Evolutionary conservation across 2,797 vertebrate species (phyloP).

Genomic region (Sebastes vulpes): DNA sequence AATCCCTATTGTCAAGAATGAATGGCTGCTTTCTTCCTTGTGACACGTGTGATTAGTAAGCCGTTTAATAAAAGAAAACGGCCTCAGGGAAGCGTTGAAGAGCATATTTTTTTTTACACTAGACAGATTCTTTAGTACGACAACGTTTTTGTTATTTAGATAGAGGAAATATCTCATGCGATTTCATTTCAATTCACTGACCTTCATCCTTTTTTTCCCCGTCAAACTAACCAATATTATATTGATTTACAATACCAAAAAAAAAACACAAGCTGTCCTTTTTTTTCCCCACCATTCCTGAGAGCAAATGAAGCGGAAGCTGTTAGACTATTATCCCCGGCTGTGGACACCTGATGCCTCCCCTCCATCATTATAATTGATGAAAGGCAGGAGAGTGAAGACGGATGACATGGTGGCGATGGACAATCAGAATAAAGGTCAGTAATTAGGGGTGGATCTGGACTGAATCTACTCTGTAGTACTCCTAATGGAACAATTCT

Average conservation of each 20-base stretch:
- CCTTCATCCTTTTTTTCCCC: background rate
- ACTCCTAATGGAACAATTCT: background rate
- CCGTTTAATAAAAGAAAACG: constrained; percentile 46
- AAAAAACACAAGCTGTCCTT: background rate
- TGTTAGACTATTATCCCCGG: background rate
- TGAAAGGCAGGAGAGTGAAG: constrained; percentile 3
- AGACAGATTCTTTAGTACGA: background rate
- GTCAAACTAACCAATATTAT: background rate
- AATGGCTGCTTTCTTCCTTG: constrained; percentile 71
- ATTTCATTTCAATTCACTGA: background rate
- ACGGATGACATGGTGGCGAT: constrained; percentile 20
- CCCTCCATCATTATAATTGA: constrained; percentile 32
- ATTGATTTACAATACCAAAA: background rate
- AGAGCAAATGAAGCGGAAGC: background rate
- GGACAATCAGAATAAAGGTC: constrained; percentile 33
- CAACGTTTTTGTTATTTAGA: background rate
- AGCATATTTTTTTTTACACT: background rate
- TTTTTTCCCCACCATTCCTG: accelerated
- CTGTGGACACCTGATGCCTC: constrained; percentile 12
- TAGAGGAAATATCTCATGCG: background rate
- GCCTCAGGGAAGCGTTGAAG: background rate
- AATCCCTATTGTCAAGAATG: constrained; percentile 75
- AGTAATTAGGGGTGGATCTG: constrained; percentile 13
- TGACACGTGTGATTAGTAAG: constrained; percentile 75
- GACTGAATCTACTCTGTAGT: background rate